Percentiles rank a stretch among this genome's conserved stretches.
Conservation (phyloP, 1,140 invertebrate genomes). For the Oreohelix idahoensis region DNA sequence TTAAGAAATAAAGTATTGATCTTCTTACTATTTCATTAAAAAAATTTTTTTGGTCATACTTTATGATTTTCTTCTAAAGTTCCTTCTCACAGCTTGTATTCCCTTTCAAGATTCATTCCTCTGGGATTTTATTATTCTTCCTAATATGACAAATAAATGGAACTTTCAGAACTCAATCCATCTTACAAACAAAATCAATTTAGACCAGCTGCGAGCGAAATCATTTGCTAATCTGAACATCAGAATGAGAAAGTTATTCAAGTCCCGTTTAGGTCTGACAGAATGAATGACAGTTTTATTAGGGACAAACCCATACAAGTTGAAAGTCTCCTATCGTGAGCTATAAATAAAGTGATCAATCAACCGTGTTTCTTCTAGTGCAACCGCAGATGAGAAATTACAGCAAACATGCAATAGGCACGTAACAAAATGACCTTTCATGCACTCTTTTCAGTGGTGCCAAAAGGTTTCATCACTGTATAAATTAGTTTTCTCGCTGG, state of each 20-base stretch:
- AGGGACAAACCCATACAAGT: background rate
- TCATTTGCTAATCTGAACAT: background rate
- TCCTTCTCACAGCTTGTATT: too few relatives aligned
- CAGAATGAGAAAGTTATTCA: background rate
- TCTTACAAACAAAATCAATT: background rate
- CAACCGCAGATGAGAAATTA: background rate
- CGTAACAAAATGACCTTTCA: background rate
- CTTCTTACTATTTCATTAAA: too few relatives aligned
- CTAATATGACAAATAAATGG: too few relatives aligned
- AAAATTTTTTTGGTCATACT: too few relatives aligned
- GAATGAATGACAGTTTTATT: too few relatives aligned
- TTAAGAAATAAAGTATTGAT: too few relatives aligned
- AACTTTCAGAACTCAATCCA: background rate
- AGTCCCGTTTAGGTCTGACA: background rate
- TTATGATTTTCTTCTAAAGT: too few relatives aligned
- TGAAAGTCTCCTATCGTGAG: background rate
- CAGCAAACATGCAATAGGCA: background rate
- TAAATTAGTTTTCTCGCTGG: too few relatives aligned
- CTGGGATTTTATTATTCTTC: too few relatives aligned
- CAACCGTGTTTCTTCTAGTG: background rate
- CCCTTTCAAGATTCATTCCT: too few relatives aligned
- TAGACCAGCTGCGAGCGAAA: background rate
- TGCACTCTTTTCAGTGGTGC: background rate
- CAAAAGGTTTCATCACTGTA: background rate
- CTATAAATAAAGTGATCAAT: background rate